Evolutionary conservation across 2,797 vertebrate genomes (phyloP).

Genomic region (Todus mexicanus): DNA sequence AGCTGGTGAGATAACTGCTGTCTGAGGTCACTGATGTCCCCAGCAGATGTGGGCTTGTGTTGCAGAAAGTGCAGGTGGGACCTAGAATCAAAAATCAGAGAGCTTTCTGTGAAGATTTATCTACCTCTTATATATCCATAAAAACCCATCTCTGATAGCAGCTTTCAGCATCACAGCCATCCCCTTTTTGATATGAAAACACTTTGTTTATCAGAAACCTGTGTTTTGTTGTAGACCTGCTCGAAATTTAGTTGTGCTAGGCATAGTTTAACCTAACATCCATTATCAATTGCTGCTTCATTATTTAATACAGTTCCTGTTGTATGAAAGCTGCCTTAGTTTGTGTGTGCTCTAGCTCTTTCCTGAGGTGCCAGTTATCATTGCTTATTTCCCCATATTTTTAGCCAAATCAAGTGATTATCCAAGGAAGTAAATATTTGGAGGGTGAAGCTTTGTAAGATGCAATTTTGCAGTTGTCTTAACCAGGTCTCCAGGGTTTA

Average conservation of each 20-base stretch:
- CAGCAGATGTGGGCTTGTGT: neutral
- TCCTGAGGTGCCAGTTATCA: neutral
- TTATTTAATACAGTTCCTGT: neutral
- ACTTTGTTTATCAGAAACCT: neutral
- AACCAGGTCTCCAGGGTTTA: neutral
- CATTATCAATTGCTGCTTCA: neutral
- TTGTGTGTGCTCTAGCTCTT: neutral
- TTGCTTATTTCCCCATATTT: neutral
- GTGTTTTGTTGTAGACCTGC: neutral
- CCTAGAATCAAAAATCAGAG: neutral
- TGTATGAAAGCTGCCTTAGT: neutral
- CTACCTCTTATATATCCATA: neutral
- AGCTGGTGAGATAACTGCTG: neutral
- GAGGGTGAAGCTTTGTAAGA: neutral
- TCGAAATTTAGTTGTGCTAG: neutral
- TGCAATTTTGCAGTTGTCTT: neutral
- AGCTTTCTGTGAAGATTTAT: neutral
- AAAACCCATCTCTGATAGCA: neutral
- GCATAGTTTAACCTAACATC: neutral
- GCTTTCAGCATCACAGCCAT: neutral
- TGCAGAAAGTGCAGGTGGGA: neutral
- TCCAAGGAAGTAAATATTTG: neutral
- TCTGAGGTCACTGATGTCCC: neutral
- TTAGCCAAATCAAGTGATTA: neutral
- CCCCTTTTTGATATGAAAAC: neutral